A percentile compares a stretch with the other conserved stretches of the same genome.
Conservation (phyloP, 2,888 invertebrate genomes). For the Chouioia cunea region DNA sequence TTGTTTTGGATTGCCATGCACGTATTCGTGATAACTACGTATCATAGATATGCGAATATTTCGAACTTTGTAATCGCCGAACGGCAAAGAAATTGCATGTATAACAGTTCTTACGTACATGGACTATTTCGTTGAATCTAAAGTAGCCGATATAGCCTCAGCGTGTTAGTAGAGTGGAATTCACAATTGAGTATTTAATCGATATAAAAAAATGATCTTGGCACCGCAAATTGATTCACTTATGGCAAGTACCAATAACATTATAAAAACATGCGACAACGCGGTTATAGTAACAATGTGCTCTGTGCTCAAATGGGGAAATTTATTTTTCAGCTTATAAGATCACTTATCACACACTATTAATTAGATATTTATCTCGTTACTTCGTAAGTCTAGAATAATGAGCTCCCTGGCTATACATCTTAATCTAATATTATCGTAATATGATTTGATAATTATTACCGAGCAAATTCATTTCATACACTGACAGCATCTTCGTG, state of each 20-base stretch:
- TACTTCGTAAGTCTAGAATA: constrained; percentile 26
- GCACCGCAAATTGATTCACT: constrained; percentile 31
- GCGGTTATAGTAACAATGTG: constrained; percentile 16
- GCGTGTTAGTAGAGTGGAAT: too few relatives aligned
- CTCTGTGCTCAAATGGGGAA: constrained; percentile 23
- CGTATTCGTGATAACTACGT: too few relatives aligned
- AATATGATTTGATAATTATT: too few relatives aligned
- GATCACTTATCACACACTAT: constrained; percentile 27
- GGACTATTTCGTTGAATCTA: neutral
- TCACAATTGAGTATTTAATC: too few relatives aligned
- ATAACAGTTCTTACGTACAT: neutral
- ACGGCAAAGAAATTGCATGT: neutral
- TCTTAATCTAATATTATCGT: constrained; percentile 23
- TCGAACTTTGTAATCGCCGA: neutral
- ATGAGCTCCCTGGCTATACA: constrained; percentile 27
- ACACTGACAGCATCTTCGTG: constrained; percentile 9
- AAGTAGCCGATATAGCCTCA: too few relatives aligned
- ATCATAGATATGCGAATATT: too few relatives aligned
- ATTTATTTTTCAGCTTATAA: constrained; percentile 22
- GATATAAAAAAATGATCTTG: constrained; percentile 21
- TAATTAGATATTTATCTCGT: constrained; percentile 44
- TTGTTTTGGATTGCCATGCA: too few relatives aligned
- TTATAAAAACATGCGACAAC: constrained; percentile 29
- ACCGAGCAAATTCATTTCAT: constrained; percentile 13
- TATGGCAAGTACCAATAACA: constrained; percentile 16